Conservation (phyloP, 2,113 vertebrate species). For the Grammomys dolichurus region DNA sequence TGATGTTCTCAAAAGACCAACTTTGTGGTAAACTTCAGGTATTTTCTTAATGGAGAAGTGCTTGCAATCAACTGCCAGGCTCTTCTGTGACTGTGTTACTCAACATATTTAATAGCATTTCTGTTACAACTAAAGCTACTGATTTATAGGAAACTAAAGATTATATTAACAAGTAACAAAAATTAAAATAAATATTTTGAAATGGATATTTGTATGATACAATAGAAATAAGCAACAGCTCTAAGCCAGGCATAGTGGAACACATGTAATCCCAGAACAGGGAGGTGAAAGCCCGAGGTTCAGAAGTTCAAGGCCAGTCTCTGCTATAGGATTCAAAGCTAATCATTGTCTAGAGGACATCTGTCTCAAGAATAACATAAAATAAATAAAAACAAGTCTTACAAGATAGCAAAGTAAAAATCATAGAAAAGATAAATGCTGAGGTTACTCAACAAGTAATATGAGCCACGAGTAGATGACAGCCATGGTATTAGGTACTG, state of each 20-base stretch:
- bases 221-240: not conserved
- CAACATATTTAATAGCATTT: conserved; percentile 43
- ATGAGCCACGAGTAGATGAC: not conserved
- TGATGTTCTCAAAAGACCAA: not conserved
- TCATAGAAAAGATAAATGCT: not conserved
- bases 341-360: not conserved
- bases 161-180: conserved; percentile 12
- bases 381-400: not conserved
- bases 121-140: not conserved
- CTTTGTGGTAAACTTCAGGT: not conserved
- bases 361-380: not conserved
- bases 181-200: conserved; percentile 16
- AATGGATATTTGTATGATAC: not conserved
- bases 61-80: not conserved
- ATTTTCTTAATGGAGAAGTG: not conserved
- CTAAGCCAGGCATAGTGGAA: not conserved
- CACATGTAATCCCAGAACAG: not conserved
- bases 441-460: not conserved
- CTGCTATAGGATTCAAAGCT: no score
- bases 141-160: conserved; percentile 2
- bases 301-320: not conserved
- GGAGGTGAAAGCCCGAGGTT: not conserved
- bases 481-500: not conserved
- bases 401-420: not conserved
- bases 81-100: not conserved